phyloP scores from a whole-genome alignment of 1,140 invertebrate species.

The Neodiprion virginianus region DNA sequence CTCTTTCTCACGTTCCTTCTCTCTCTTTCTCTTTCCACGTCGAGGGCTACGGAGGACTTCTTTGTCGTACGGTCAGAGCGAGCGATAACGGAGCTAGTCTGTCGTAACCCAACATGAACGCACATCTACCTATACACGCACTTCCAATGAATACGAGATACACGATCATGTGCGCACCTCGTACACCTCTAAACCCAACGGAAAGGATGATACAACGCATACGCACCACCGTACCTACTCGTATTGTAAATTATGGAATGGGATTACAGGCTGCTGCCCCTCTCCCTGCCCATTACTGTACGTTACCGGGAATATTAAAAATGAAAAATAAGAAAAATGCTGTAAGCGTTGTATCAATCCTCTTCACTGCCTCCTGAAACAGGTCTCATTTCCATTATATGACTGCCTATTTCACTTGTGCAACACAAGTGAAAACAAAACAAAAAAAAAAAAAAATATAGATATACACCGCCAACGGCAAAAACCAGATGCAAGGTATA shows the following conservation, averaged over 20 bases:
- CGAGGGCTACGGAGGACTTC: slow-evolving; percentile 37
- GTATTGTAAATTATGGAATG: slow-evolving; percentile 2
- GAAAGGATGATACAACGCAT: no score
- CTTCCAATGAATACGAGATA: slow-evolving; percentile 21
- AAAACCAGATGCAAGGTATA: no score
- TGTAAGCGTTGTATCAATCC: no score
- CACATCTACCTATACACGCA: slow-evolving; percentile 22
- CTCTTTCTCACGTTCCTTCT: slow-evolving; percentile 39
- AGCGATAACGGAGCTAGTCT: slow-evolving; percentile 60
- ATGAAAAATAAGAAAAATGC: no score
- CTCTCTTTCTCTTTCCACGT: slow-evolving; percentile 42
- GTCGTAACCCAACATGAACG: slow-evolving; percentile 57
- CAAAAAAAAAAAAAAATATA: no score
- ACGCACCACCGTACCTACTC: neutral
- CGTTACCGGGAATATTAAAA: no score
- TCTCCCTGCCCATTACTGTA: no score
- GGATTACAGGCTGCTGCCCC: neutral
- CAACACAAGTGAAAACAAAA: no score
- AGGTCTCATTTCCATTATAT: no score
- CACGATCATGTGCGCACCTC: slow-evolving; percentile 19
- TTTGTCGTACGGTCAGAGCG: slow-evolving; percentile 59
- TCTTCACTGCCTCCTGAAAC: no score
- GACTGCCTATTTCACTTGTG: no score
- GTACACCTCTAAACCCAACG: neutral
- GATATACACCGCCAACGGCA: no score